These are phyloP conservation scores for Antennarius striatus DNA, from an alignment of 2,113 vertebrate genomes.

Conservation along the genomic window DNA sequence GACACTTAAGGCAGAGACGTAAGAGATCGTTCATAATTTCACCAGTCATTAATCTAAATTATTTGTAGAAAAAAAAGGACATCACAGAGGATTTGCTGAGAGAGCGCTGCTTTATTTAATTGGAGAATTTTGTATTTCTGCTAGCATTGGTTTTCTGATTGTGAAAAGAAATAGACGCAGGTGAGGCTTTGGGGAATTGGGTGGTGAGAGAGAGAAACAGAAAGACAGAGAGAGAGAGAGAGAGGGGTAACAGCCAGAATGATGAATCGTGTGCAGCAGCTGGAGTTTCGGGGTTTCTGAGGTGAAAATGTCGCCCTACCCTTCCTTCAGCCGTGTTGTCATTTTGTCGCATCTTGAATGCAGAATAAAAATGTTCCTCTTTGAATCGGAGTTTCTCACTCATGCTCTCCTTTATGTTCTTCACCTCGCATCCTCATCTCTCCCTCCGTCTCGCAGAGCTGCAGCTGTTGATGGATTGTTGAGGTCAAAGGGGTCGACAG, in stretches of 20 bases:
- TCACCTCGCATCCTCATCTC: slow-evolving; percentile 24
- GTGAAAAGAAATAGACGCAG: slow-evolving; percentile 24
- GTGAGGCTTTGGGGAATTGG: slow-evolving; percentile 1
- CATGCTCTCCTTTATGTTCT: slow-evolving; percentile 15
- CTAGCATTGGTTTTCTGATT: slow-evolving; percentile 11
- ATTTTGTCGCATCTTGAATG: slow-evolving; percentile 3
- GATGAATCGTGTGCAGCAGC: no score
- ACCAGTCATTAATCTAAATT: slow-evolving; percentile 49
- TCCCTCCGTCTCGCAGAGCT: slow-evolving; percentile 28
- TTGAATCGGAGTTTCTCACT: slow-evolving; percentile 22
- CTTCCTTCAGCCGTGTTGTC: neutral
- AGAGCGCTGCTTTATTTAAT: slow-evolving; percentile 47
- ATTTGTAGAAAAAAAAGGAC: slow-evolving; percentile 30
- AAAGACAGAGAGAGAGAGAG: no score
- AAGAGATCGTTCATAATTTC: slow-evolving; percentile 42
- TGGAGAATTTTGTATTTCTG: slow-evolving; percentile 39
- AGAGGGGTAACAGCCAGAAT: no score
- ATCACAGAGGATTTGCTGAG: slow-evolving; percentile 32
- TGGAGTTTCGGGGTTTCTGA: neutral
- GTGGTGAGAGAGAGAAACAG: neutral
- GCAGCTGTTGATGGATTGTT: slow-evolving; percentile 59
- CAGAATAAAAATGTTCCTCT: slow-evolving; percentile 3
- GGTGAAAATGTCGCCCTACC: neutral
- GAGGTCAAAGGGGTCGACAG: slow-evolving; percentile 57
- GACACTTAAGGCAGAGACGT: slow-evolving; percentile 16